These are phyloP conservation scores for Baryphthengus martii DNA, from an alignment of 2,113 vertebrate species.

Conservation along the genomic window DNA sequence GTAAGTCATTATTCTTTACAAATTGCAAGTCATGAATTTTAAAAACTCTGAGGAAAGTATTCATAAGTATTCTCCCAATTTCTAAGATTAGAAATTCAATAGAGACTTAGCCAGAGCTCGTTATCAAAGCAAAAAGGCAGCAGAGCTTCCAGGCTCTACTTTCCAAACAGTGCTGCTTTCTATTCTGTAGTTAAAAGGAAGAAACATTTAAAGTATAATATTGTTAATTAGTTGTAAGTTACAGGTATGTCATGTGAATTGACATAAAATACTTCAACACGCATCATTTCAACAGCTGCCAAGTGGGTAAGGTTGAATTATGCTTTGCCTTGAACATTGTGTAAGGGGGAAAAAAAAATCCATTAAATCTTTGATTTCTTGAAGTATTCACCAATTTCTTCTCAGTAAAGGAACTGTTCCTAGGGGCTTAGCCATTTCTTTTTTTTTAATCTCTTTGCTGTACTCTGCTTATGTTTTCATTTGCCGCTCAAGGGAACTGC, in stretches of 20 bases:
- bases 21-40: slow-evolving; percentile 32
- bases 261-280: not conserved
- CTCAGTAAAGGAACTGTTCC: not conserved
- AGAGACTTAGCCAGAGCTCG: not conserved
- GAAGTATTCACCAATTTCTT: not conserved
- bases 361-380: not conserved
- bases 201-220: not conserved
- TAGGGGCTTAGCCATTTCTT: not conserved
- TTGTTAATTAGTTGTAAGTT: not conserved
- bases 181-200: not conserved
- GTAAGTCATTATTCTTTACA: not conserved
- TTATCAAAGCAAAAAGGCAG: not conserved
- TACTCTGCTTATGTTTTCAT: not conserved
- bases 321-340: not conserved
- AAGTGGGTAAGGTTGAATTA: not conserved
- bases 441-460: not conserved
- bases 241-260: not conserved
- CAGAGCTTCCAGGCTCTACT: not conserved
- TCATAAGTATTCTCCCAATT: not conserved
- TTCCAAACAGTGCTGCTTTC: not conserved
- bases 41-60: not conserved
- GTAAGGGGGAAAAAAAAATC: not conserved
- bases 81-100: not conserved
- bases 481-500: not conserved
- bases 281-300: not conserved